These are phyloP conservation scores for Aplocera efformata DNA, from an alignment of 2,888 invertebrate species.

Conservation along the genomic window DNA sequence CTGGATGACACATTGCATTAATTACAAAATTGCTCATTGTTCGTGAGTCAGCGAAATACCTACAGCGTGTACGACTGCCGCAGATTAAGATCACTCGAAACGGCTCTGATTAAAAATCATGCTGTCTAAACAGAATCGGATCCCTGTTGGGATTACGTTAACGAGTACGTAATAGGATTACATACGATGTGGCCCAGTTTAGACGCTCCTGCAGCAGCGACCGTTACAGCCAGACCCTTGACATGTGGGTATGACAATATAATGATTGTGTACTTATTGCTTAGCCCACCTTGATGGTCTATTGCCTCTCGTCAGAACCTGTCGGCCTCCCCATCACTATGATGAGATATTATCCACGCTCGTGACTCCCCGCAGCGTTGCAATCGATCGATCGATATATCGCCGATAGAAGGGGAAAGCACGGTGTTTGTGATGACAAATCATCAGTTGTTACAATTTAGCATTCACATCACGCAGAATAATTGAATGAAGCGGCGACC, in stretches of 20 bases:
- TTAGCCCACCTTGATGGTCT: slow-evolving; percentile 44
- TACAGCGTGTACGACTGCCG: neutral
- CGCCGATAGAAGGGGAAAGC: slow-evolving; percentile 61
- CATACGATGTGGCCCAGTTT: slow-evolving; percentile 68
- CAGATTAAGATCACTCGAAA: slow-evolving; percentile 24
- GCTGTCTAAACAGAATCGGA: slow-evolving; percentile 46
- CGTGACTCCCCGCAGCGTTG: slow-evolving; percentile 35
- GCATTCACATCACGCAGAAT: slow-evolving; percentile 66
- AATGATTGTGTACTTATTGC: slow-evolving; percentile 67
- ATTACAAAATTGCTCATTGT: slow-evolving; percentile 34
- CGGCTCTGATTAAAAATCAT: slow-evolving; percentile 30
- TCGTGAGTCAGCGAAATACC: slow-evolving; percentile 36
- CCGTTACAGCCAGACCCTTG: slow-evolving; percentile 55
- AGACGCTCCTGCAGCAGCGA: slow-evolving; percentile 55
- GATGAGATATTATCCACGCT: slow-evolving; percentile 39
- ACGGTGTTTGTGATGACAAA: slow-evolving; percentile 50
- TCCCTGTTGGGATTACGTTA: slow-evolving; percentile 65
- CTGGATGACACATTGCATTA: slow-evolving; percentile 43
- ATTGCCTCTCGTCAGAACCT: slow-evolving; percentile 46
- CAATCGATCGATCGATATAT: slow-evolving; percentile 32
- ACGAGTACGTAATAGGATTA: slow-evolving; percentile 78
- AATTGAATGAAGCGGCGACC: slow-evolving; percentile 66
- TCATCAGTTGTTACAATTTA: slow-evolving; percentile 46
- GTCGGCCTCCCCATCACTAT: slow-evolving; percentile 49
- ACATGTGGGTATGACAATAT: slow-evolving; percentile 63